These are phyloP conservation scores for Corbicula japonica DNA, from an alignment of 2,888 invertebrate species.

Conservation along the genomic window DNA sequence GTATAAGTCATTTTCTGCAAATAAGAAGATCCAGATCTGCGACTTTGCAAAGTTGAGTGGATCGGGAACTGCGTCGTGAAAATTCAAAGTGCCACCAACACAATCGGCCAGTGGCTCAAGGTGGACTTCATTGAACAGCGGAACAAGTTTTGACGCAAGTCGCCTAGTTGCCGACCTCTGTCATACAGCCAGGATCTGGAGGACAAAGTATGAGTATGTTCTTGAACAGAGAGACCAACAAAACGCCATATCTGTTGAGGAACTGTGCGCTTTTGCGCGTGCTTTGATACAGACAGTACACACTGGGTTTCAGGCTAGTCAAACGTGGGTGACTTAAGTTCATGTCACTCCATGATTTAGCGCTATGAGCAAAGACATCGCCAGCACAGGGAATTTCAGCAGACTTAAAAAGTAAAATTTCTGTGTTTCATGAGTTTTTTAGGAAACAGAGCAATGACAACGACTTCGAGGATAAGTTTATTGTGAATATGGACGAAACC, in stretches of 20 bases:
- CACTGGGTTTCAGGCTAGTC: slow-evolving; percentile 34
- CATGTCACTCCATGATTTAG: slow-evolving; percentile 31
- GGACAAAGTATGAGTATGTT: background rate
- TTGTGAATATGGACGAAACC: too few species aligned
- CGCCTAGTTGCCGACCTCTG: slow-evolving; percentile 16
- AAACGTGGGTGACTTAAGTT: slow-evolving; percentile 31
- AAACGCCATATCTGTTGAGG: slow-evolving; percentile 30
- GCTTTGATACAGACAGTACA: background rate
- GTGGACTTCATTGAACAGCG: slow-evolving; percentile 6
- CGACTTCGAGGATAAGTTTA: too few species aligned
- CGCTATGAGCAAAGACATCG: slow-evolving; percentile 28
- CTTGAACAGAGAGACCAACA: slow-evolving; percentile 40
- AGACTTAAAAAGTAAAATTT: slow-evolving; percentile 33
- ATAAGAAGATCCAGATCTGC: slow-evolving; percentile 11
- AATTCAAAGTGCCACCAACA: slow-evolving; percentile 20
- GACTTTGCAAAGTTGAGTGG: slow-evolving; percentile 15
- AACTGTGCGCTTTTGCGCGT: slow-evolving; percentile 18
- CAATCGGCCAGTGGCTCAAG: slow-evolving; percentile 13
- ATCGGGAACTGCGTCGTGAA: background rate
- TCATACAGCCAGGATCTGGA: slow-evolving; percentile 37
- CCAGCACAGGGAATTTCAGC: slow-evolving; percentile 31
- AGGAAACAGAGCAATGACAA: too few species aligned
- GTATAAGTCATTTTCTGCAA: background rate
- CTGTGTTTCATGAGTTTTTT: too few species aligned
- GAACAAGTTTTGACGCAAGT: background rate